Base-by-base conservation (phyloP, 2,797 vertebrate species). In the Amniataba percoides region DNA sequence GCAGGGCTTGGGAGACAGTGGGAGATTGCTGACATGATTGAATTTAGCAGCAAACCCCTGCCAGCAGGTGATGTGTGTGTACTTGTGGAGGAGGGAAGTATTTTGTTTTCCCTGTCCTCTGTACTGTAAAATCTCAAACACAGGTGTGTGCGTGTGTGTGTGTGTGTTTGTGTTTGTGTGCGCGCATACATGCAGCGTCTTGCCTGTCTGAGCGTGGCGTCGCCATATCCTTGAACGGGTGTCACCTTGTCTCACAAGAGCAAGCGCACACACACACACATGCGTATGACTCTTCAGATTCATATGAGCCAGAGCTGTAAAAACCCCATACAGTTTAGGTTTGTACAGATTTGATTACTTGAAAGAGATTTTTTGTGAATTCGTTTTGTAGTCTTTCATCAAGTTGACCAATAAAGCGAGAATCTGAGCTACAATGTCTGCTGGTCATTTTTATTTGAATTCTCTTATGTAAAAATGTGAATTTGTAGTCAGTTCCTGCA, bases 341-440 rank as follows among this genome's bases (percentile, higher is more conserved):
- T 94, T 95, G 94, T 95, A 95, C 93, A 95, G 94, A 93, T 92
- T 94, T 94, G 92, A 94, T 94, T 95, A 95, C 93, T 95, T 95
- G 94, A 94, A 94, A 93, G 92, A 94, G 90, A 94, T 94, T 93
- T 92, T 92, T 93, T 94, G 93, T 94, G 93, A 94, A 93, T 95
- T 94, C 92, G 94, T 95, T 95, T 95, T 95, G 94, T 96, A 95
- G 93, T 94, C 90, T 94, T 94, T 95, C 94, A 95, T 94, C 92
- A 94, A 94, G 93, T 95, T 94, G 93, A 95, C 93, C 94, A 96
- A 96, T 96, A 96, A 96, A 96, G 91, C 92, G 74, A 94, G 90
- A 94, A 94, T 95, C 94, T 94, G 91, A 93, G 85, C 78, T 89
- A 82, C 61, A 63, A 10, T 21, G 76, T 60, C 12, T 74, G 8